A percentile compares a stretch with the other conserved stretches of the same genome.
phyloP scores from a whole-genome alignment of 2,888 invertebrate genomes.

The Ectobius pallidus region DNA sequence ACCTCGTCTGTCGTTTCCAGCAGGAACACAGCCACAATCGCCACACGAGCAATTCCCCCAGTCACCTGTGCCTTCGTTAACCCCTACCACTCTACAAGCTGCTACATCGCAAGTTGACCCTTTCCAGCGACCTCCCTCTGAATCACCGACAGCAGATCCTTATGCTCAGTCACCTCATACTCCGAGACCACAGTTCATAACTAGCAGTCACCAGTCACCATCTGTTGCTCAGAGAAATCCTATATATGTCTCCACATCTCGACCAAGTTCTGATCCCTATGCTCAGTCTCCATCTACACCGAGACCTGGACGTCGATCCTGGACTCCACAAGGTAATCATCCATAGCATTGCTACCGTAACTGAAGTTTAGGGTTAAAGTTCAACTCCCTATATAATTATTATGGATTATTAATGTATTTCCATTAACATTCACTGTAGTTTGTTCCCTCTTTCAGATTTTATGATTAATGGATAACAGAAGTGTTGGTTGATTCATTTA shows the following conservation, averaged over 20 bases:
- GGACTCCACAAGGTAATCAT: conserved; percentile 49
- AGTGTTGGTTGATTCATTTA: too few relatives aligned
- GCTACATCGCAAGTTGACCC: conserved; percentile 29
- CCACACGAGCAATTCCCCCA: conserved; percentile 52
- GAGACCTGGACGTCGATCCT: conserved; percentile 58
- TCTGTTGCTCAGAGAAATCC: conserved; percentile 46
- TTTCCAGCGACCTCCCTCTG: conserved; percentile 43
- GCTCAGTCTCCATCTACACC: conserved; percentile 62
- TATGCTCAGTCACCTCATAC: conserved; percentile 54
- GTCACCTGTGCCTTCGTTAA: conserved; percentile 43
- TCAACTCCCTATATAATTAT: too few relatives aligned
- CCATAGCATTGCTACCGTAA: too few relatives aligned
- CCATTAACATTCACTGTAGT: too few relatives aligned
- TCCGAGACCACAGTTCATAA: conserved; percentile 48
- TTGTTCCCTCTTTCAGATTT: too few relatives aligned
- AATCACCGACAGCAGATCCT: conserved; percentile 47
- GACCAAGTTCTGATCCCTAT: conserved; percentile 56
- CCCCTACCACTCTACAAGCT: conserved; percentile 44
- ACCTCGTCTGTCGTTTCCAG: conserved; percentile 43
- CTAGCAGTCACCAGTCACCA: conserved; percentile 9
- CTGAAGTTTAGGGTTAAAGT: too few relatives aligned
- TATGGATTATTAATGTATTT: too few relatives aligned
- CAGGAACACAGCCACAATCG: conserved; percentile 52
- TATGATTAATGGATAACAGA: too few relatives aligned
- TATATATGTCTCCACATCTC: conserved; percentile 44